Percentiles rank a stretch among this genome's conserved stretches.
phyloP scores from a whole-genome alignment of 2,113 vertebrate species.

The Rhinoptilus africanus region DNA sequence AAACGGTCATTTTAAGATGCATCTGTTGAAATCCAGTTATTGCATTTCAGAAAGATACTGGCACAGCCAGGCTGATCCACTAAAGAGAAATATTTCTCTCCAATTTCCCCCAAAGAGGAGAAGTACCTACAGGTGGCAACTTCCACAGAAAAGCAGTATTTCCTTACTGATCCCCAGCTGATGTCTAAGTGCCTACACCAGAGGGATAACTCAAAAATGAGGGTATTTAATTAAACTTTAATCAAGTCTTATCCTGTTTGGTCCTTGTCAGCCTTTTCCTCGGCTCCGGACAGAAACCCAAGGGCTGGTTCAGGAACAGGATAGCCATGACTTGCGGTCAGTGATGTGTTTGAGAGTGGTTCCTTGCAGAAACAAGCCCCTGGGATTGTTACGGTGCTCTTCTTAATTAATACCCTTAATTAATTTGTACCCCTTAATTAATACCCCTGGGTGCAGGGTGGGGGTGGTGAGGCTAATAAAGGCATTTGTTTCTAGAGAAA shows the following conservation, averaged over 20 bases:
- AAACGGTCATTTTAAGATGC: background rate
- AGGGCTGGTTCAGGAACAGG: background rate
- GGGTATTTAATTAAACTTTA: background rate
- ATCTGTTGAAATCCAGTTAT: background rate
- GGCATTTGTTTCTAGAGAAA: background rate
- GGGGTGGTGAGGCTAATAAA: background rate
- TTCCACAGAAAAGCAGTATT: background rate
- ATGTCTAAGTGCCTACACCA: rapidly evolving
- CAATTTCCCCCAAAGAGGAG: background rate
- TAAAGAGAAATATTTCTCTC: background rate
- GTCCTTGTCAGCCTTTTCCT: background rate
- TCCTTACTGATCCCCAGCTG: background rate
- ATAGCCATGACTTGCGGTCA: background rate
- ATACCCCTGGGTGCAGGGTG: background rate
- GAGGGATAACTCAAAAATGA: background rate
- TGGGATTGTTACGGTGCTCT: background rate
- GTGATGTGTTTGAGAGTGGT: background rate
- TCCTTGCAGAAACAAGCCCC: background rate
- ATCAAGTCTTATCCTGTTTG: background rate
- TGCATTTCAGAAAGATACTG: background rate
- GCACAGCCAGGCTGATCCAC: background rate
- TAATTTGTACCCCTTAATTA: background rate
- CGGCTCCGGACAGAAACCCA: background rate
- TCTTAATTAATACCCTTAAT: background rate
- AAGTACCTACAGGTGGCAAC: background rate